A percentile compares a stretch with the other conserved stretches of the same genome.
These are phyloP conservation scores for Panagrolaimus sp. DNA, from an alignment of 1,140 invertebrate species.

Conservation along the genomic window DNA sequence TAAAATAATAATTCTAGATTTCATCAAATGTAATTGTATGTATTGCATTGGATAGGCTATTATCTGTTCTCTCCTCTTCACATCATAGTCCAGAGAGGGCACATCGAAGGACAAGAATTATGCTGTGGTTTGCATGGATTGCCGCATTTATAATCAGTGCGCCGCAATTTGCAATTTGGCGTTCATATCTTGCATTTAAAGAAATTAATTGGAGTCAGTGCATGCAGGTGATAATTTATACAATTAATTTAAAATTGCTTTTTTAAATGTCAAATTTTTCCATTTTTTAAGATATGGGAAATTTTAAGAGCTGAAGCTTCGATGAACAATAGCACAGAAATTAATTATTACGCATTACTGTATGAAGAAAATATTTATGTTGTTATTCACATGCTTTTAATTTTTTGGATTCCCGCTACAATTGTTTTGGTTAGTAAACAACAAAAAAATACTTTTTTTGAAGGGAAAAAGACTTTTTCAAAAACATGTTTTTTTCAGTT, in stretches of 20 bases:
- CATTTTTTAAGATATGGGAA: slow-evolving; percentile 51
- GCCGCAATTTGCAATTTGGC: slow-evolving; percentile 53
- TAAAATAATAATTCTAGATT: slow-evolving; percentile 42
- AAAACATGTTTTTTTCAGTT: slow-evolving; percentile 40
- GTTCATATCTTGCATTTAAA: slow-evolving; percentile 49
- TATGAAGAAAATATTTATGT: slow-evolving; percentile 49
- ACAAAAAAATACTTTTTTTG: background rate
- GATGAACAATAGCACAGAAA: slow-evolving; percentile 30
- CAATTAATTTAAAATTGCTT: slow-evolving; percentile 13
- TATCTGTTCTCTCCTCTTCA: slow-evolving; percentile 50
- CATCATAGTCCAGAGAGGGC: slow-evolving; percentile 52
- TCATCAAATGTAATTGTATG: slow-evolving; percentile 65
- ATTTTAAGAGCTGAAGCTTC: slow-evolving; percentile 44
- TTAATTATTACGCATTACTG: slow-evolving; percentile 22
- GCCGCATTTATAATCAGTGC: slow-evolving; percentile 48
- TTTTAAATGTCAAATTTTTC: slow-evolving; percentile 17
- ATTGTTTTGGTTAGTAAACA: slow-evolving; percentile 45
- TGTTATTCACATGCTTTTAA: slow-evolving; percentile 51
- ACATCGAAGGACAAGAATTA: slow-evolving; percentile 42
- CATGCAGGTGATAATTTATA: slow-evolving; percentile 38
- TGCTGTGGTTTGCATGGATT: slow-evolving; percentile 53
- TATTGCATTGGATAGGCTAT: slow-evolving; percentile 62
- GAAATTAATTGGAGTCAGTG: slow-evolving; percentile 55
- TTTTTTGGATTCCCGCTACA: slow-evolving; percentile 53
- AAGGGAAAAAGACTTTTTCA: background rate